phyloP scores from a whole-genome alignment of 2,797 vertebrate genomes.

The Neosalanx taihuensis region DNA sequence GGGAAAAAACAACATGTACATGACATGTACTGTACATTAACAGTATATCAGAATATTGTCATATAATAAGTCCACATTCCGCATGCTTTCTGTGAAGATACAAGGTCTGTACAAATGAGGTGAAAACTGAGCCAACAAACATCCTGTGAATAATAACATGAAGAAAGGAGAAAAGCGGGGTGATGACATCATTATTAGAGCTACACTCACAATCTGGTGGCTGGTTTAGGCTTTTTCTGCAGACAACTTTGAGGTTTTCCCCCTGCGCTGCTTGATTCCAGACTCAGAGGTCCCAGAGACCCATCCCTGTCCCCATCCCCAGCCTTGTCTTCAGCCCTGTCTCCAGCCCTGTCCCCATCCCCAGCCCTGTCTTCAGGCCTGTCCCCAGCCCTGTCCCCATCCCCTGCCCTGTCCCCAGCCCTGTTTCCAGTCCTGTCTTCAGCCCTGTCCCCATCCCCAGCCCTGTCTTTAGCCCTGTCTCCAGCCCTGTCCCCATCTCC shows the following conservation, averaged over 20 bases:
- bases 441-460: not conserved
- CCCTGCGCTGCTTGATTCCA: slow-evolving; percentile 24
- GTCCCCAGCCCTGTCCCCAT: not conserved
- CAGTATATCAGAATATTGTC: slow-evolving; percentile 24
- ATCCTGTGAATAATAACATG: not conserved
- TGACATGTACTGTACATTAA: slow-evolving; percentile 32
- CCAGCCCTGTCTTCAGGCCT: not conserved
- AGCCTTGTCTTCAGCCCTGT: not conserved
- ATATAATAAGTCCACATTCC: slow-evolving; percentile 21
- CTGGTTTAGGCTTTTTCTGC: slow-evolving; percentile 51
- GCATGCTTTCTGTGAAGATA: slow-evolving; percentile 33
- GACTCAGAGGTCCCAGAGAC: slow-evolving; percentile 6
- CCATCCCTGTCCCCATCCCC: too few species aligned
- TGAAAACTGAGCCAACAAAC: slow-evolving; percentile 39
- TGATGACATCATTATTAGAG: not conserved
- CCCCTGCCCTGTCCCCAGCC: too few species aligned
- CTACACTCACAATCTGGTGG: slow-evolving; percentile 26
- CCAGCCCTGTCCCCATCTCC: not conserved
- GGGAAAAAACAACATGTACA: slow-evolving; percentile 24
- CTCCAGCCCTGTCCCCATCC: too few species aligned
- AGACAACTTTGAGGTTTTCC: slow-evolving; percentile 53
- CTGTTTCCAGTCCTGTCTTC: not conserved
- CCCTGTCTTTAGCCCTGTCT: not conserved
- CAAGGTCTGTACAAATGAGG: slow-evolving; percentile 29
- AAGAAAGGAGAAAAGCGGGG: not conserved